Base-by-base conservation (phyloP, 92 coral and sea anemone species). In the Nematostella vectensis region DNA sequence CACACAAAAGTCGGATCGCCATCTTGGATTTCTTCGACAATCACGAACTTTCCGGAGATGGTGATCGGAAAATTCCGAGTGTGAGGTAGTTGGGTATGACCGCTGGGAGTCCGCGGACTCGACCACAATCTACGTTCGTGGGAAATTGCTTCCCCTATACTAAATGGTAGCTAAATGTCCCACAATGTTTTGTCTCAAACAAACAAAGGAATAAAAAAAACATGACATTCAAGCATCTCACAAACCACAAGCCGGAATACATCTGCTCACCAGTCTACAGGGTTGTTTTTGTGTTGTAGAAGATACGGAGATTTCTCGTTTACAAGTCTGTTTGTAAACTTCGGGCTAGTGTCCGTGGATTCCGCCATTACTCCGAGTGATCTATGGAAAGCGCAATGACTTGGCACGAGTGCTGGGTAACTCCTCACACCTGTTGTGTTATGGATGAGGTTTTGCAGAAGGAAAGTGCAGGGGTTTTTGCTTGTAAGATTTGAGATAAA, bases 221-320 rank as follows among this genome's bases (percentile, higher is more conserved):
- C 10, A n/a, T n/a, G n/a, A n/a, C n/a, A n/a, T n/a, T n/a, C n/a
- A n/a, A n/a, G n/a, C n/a, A n/a, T n/a, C n/a, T n/a, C n/a, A n/a
- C n/a, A n/a, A n/a, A n/a, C n/a, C n/a, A n/a, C n/a, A n/a, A n/a
- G n/a, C n/a, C n/a, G n/a, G n/a, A n/a, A n/a, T n/a, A n/a, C n/a
- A n/a, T n/a, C n/a, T 21, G 43, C 98, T 75, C 48, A 87, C 98
- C 98, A 86, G 45, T 91, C 96, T 10, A 91, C 98, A 8, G 98
- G 98, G 49, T 91, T 91, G 26, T 91, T 86, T 57, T 80, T 77
- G 65, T 91, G 98, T 44, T 91, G 98, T 17, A 91, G 75, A 19
- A 91, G 93, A 68, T 91, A 91, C 1, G 98, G 98, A 0, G 98
- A 91, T 58, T 71, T 91, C 49, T 89, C 94, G 39, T 82, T 64